phyloP scores from a whole-genome alignment of 2,113 vertebrate genomes.

The Triplophysa tibetana region DNA sequence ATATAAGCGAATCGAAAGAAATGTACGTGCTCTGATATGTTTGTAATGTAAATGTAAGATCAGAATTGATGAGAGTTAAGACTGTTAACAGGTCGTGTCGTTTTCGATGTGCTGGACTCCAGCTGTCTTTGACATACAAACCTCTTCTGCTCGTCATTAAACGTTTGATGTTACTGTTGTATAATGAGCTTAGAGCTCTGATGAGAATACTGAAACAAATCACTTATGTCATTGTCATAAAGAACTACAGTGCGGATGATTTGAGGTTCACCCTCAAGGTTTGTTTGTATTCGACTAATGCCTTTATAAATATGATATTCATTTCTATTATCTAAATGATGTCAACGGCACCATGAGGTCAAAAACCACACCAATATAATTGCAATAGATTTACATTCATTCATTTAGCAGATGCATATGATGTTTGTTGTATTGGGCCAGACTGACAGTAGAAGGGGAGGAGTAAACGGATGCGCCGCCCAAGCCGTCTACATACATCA shows the following conservation, averaged over 20 bases:
- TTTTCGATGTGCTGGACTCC: neutral
- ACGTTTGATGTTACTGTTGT: neutral
- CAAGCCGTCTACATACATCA: no score
- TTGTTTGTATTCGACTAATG: neutral
- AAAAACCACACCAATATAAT: neutral
- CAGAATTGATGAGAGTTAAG: no score
- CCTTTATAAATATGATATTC: neutral
- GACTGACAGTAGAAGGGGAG: no score
- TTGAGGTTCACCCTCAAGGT: neutral
- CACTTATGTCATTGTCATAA: constrained; percentile 3
- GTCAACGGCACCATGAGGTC: neutral
- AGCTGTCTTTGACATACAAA: neutral
- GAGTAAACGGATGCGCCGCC: no score
- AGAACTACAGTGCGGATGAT: neutral
- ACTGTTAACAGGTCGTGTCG: no score
- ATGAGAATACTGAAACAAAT: constrained; percentile 14
- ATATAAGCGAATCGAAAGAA: neutral
- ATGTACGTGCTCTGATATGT: no score
- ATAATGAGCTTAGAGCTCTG: constrained; percentile 10
- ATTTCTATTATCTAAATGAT: neutral
- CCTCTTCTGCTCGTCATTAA: neutral
- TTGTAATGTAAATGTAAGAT: no score
- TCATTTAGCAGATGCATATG: no score
- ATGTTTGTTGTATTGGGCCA: no score
- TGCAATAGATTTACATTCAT: no score